These are phyloP conservation scores for Avahi laniger DNA, from an alignment of 2,797 vertebrate genomes.

Conservation along the genomic window DNA sequence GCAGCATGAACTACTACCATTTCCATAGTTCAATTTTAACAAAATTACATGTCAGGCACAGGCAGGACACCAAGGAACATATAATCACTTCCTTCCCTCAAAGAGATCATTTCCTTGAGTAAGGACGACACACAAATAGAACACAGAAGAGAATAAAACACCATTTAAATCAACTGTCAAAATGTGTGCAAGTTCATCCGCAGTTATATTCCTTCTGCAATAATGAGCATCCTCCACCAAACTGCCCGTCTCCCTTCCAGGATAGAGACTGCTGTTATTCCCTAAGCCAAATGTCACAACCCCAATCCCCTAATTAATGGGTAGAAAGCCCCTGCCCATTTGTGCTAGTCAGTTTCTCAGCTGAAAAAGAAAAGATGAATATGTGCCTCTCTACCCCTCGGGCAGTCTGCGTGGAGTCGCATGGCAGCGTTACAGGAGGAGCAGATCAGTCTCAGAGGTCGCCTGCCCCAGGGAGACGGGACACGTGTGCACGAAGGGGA, in stretches of 20 bases:
- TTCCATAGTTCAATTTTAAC: background rate
- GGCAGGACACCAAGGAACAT: conserved; percentile 48
- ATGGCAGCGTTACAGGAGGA: background rate
- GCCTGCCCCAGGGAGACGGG: background rate
- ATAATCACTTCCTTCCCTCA: conserved; percentile 15
- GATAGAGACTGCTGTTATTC: background rate
- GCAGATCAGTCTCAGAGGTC: background rate
- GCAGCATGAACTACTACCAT: background rate
- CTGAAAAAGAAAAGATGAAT: background rate
- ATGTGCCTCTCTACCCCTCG: background rate
- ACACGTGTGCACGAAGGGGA: accelerated
- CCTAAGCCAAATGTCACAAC: background rate
- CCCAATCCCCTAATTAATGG: background rate
- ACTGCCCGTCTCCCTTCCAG: background rate
- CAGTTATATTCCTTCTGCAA: background rate
- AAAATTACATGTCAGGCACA: conserved; percentile 41
- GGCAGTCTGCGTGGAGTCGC: background rate
- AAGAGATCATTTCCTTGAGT: background rate
- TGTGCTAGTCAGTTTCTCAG: background rate
- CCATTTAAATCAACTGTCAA: background rate
- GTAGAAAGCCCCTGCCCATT: background rate
- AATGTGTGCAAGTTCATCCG: background rate
- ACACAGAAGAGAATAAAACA: background rate
- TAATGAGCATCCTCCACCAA: background rate
- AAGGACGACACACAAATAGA: background rate